These are phyloP conservation scores for Numida meleagris DNA, from an alignment of 2,113 vertebrate genomes.

Conservation along the genomic window DNA sequence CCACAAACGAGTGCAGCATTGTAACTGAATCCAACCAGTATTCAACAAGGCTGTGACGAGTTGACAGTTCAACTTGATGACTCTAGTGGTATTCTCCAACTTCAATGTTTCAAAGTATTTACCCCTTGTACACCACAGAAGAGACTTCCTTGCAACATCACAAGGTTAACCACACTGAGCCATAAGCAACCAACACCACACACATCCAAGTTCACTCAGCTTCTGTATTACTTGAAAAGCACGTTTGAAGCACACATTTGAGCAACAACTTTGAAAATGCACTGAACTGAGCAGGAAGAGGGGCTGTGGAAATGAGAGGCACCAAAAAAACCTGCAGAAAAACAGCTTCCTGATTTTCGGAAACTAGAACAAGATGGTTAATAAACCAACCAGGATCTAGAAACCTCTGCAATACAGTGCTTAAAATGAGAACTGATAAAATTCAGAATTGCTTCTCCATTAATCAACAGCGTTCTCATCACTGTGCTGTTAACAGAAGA, in stretches of 20 bases:
- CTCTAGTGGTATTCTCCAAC: too few species aligned
- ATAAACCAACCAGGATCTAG: slow-evolving; percentile 11
- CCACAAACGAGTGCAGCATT: not conserved
- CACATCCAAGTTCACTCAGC: not conserved
- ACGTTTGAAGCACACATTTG: not conserved
- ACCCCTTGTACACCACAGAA: not conserved
- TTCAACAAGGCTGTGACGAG: too few species aligned
- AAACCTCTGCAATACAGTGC: slow-evolving; percentile 8
- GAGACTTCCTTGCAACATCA: not conserved
- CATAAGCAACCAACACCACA: not conserved
- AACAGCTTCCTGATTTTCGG: slow-evolving; percentile 5
- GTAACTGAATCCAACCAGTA: not conserved
- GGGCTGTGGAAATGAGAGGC: not conserved
- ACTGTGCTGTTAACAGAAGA: slow-evolving; percentile 2
- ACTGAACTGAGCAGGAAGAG: not conserved
- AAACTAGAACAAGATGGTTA: slow-evolving; percentile 24
- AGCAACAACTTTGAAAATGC: not conserved
- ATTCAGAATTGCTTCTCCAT: slow-evolving; percentile 9
- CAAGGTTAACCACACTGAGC: not conserved
- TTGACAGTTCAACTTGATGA: too few species aligned
- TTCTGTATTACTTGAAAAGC: not conserved
- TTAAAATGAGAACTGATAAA: slow-evolving; percentile 39
- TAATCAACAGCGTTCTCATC: slow-evolving; percentile 22
- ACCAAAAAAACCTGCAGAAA: not conserved
- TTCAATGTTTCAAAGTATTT: not conserved